Base-by-base conservation (phyloP, 2,888 invertebrate species). In the Oegoconia quadripuncta region DNA sequence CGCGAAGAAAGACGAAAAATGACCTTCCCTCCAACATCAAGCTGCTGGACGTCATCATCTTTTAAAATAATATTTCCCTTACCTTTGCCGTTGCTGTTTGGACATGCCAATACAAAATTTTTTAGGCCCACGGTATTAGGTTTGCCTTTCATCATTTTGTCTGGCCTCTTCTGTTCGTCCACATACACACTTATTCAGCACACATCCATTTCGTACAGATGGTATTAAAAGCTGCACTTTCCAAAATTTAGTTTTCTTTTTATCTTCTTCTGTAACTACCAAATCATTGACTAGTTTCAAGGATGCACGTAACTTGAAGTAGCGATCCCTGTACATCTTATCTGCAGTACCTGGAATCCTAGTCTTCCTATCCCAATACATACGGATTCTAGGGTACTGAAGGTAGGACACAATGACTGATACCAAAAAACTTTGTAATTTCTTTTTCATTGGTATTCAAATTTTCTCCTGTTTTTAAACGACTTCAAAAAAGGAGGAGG, bases 81-180 rank as follows among this genome's bases (percentile, higher is more conserved):
- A 6, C 31, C 17, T 31, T 37, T 25, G 20, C 31, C 30, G 2
- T 30, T 7, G 23, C 37, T 23, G 9, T 37, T 30, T 6, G 9
- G 13, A 37, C 31, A 25, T 4, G 37, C 15, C 31, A 37, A 17
- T 25, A 37, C 37, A 25, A 37, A 30, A 2, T 30, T 30, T 37
- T 37, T 37, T 6, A 37, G 15, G 6, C 37, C 29, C 22, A 37
- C 30, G 8, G 29, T 29, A 30, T 37, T 37, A 11, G 37, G 37
- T 37, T 37, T 30, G 9, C 23, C 16, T 14, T n/a, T 29, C 22
- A 29, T n/a, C 9, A 3, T 15, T 7, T 37, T 30, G 37, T 12
- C 37, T 16, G 1, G 30, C 30, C 8, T 15, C 30, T n/a, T n/a
- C n/a, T n/a, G n/a, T n/a, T n/a, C n/a, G n/a, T n/a, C n/a, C n/a